These are phyloP conservation scores for Phoebastria nigripes DNA, from an alignment of 2,797 vertebrate genomes.

Conservation along the genomic window DNA sequence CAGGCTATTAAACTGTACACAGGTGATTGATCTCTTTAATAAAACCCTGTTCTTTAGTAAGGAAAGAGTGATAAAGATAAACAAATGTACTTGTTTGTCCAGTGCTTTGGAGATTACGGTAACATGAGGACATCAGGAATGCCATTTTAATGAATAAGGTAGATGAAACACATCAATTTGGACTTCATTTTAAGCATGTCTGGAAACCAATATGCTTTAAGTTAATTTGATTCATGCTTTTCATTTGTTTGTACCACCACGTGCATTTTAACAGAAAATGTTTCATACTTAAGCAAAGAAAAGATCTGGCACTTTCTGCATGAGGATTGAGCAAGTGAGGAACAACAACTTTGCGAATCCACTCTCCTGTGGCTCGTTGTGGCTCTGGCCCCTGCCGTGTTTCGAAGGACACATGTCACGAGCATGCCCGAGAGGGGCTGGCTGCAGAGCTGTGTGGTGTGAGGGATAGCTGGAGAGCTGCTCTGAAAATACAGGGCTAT, in stretches of 20 bases:
- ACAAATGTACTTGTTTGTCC: conserved; percentile 79
- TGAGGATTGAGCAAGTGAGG: not conserved
- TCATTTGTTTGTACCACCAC: conserved; percentile 65
- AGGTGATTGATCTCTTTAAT: conserved; percentile 85
- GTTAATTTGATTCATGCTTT: conserved; percentile 71
- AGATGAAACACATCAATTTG: conserved; percentile 78
- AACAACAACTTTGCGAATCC: not conserved
- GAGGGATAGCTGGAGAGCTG: not conserved
- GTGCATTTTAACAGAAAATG: conserved; percentile 54
- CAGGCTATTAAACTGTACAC: conserved; percentile 74
- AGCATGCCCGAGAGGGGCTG: not conserved
- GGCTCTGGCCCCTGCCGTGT: not conserved
- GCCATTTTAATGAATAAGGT: conserved; percentile 75
- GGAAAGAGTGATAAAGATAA: conserved; percentile 77
- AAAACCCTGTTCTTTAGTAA: conserved; percentile 77
- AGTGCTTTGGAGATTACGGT: conserved; percentile 72
- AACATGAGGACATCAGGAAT: conserved; percentile 65
- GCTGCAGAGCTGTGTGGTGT: fast-evolving
- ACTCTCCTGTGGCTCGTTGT: not conserved
- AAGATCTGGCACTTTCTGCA: conserved; percentile 17
- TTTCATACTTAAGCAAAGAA: conserved; percentile 23
- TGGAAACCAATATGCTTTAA: conserved; percentile 57
- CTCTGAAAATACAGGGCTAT: not conserved
- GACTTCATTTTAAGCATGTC: conserved; percentile 62
- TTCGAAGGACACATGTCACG: not conserved